A percentile compares a stretch with the other conserved stretches of the same genome.
Conservation (phyloP, 2,797 vertebrate genomes). For the Sebastes vulpes region DNA sequence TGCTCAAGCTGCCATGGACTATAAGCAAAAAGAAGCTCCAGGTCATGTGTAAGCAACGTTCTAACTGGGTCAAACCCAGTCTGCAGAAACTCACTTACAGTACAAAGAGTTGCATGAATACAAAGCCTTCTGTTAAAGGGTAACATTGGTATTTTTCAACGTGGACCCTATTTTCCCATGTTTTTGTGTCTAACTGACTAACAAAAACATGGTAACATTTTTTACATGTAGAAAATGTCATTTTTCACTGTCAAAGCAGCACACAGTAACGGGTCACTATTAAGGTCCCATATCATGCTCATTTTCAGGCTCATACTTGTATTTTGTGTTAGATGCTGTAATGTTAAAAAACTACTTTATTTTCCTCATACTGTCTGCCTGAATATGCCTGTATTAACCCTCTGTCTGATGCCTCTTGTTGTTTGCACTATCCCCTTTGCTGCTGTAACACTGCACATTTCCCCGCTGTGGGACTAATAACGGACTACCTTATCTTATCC, state of each 20-base stretch:
- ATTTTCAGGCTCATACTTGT: too few relatives aligned
- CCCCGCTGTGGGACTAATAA: too few relatives aligned
- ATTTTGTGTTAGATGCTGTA: too few relatives aligned
- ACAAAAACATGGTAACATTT: background rate
- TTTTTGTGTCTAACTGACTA: background rate
- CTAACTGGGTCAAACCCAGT: slow-evolving; percentile 36
- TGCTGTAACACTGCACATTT: too few relatives aligned
- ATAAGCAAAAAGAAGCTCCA: slow-evolving; percentile 4
- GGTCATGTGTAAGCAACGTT: slow-evolving; percentile 35
- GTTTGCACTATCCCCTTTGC: too few relatives aligned
- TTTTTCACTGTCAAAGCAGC: background rate
- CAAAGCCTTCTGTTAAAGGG: background rate
- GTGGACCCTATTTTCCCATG: too few relatives aligned
- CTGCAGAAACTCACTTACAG: slow-evolving; percentile 6
- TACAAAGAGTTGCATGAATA: background rate
- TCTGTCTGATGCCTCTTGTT: too few relatives aligned
- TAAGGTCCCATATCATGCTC: too few relatives aligned
- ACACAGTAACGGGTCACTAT: background rate
- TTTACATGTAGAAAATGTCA: background rate
- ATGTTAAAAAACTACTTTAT: too few relatives aligned
- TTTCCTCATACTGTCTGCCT: too few relatives aligned
- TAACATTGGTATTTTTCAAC: background rate
- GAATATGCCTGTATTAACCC: too few relatives aligned
- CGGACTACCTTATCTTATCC: too few relatives aligned
- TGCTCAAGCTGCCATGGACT: slow-evolving; percentile 2